Evolutionary conservation across 2,888 invertebrate genomes (phyloP).

Genomic region (Sphinx pinastri): DNA sequence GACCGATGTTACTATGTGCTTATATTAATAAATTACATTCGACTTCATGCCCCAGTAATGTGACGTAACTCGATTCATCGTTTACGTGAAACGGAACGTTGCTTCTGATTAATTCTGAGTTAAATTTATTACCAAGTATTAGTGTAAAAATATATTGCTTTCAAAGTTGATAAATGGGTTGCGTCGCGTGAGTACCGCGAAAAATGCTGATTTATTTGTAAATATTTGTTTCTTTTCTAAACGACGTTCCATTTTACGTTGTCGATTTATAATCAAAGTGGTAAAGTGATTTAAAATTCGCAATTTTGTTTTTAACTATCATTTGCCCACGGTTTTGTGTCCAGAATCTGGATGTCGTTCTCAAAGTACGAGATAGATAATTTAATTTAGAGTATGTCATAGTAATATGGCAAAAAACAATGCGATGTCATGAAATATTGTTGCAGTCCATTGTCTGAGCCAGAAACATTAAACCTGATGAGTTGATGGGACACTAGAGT

Average conservation of each 20-base stretch:
- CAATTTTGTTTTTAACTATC: background rate
- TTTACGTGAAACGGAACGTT: constrained; percentile 12
- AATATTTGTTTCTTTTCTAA: constrained; percentile 13
- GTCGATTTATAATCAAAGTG: background rate
- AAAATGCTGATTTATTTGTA: background rate
- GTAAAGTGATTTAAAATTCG: background rate
- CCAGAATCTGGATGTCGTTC: too few species aligned
- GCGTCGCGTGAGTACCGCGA: background rate
- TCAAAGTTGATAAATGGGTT: constrained; percentile 3
- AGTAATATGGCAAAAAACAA: too few species aligned
- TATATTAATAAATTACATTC: background rate
- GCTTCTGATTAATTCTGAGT: background rate
- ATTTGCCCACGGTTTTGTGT: background rate
- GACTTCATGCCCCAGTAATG: background rate
- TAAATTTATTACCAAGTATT: constrained; percentile 8
- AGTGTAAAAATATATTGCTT: background rate
- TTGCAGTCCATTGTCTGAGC: too few species aligned
- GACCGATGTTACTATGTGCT: background rate
- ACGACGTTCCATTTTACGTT: constrained; percentile 12
- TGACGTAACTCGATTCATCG: background rate
- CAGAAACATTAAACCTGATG: too few species aligned
- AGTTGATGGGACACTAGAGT: too few species aligned
- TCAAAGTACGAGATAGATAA: too few species aligned
- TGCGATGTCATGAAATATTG: too few species aligned
- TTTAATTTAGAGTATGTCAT: too few species aligned